Percentiles rank a stretch among this genome's conserved stretches.
Evolutionary conservation across 37 sponge, comb jelly and placozoan species (phyloP).

Genomic region (Ianthella basta): DNA sequence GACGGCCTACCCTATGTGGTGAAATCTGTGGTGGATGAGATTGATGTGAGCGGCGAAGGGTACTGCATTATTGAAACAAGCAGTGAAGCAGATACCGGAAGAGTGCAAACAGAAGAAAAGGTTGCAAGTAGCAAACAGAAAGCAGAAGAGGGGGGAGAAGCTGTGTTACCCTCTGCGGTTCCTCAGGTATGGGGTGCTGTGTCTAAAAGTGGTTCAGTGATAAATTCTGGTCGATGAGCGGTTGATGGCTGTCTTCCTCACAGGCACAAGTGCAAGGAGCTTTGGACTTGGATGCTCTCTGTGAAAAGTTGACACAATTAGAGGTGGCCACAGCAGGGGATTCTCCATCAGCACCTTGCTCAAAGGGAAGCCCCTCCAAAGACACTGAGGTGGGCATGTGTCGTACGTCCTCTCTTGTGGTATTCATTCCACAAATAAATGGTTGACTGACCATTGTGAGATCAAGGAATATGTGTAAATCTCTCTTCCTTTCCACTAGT

Average conservation of each 20-base stretch:
- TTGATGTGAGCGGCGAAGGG: not conserved
- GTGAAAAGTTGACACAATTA: not conserved
- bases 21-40: not conserved
- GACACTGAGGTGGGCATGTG: not conserved
- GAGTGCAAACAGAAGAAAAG: not conserved
- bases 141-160: not conserved
- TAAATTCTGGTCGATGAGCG: not conserved
- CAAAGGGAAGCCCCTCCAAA: not conserved
- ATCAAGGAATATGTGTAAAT: no score
- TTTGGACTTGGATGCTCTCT: conserved; percentile 3
- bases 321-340: not conserved
- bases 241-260: not conserved
- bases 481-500: no score
- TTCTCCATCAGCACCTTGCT: not conserved
- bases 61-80: conserved; percentile 10
- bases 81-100: not conserved
- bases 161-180: no score
- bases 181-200: no score
- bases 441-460: no score
- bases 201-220: no score
- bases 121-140: not conserved
- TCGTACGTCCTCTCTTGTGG: no score
- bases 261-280: not conserved
- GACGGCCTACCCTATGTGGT: conserved; percentile 25
- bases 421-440: no score